Percentiles rank a stretch among this genome's conserved stretches.
phyloP scores from a whole-genome alignment of 2,113 vertebrate genomes.

The Centrocercus urophasianus region DNA sequence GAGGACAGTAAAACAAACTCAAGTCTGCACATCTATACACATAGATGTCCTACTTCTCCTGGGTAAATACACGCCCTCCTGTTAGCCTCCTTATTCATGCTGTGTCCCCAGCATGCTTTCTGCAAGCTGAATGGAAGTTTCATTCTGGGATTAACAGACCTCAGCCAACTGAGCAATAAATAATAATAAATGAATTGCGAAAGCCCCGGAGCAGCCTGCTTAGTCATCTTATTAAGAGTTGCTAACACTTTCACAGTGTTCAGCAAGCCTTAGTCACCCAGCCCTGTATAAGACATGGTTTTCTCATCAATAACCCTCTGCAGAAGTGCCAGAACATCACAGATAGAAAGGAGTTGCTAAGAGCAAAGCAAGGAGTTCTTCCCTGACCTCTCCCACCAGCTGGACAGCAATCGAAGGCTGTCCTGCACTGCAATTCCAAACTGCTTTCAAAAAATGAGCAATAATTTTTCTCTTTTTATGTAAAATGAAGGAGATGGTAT shows the following conservation, averaged over 20 bases:
- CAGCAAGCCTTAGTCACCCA: constrained; percentile 1
- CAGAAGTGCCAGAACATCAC: neutral
- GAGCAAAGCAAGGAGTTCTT: neutral
- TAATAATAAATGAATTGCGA: constrained; percentile 52
- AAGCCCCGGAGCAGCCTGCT: constrained; percentile 28
- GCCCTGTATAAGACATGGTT: constrained; percentile 35
- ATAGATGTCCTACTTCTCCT: neutral
- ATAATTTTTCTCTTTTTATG: neutral
- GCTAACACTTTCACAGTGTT: constrained; percentile 55
- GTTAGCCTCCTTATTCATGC: neutral
- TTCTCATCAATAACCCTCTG: constrained; percentile 52
- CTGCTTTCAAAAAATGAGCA: neutral
- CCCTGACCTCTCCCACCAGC: neutral
- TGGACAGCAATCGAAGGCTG: neutral
- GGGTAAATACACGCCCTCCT: neutral
- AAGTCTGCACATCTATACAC: neutral
- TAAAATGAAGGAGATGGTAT: neutral
- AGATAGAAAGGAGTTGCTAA: neutral
- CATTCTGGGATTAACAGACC: constrained; percentile 21
- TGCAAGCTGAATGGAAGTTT: constrained; percentile 8
- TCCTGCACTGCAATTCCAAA: neutral
- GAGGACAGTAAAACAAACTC: neutral
- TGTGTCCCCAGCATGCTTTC: neutral
- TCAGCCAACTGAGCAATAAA: constrained; percentile 60
- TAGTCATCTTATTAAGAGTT: constrained; percentile 66